phyloP scores from a whole-genome alignment of 1,140 invertebrate genomes.

The Scaptomyza montana region DNA sequence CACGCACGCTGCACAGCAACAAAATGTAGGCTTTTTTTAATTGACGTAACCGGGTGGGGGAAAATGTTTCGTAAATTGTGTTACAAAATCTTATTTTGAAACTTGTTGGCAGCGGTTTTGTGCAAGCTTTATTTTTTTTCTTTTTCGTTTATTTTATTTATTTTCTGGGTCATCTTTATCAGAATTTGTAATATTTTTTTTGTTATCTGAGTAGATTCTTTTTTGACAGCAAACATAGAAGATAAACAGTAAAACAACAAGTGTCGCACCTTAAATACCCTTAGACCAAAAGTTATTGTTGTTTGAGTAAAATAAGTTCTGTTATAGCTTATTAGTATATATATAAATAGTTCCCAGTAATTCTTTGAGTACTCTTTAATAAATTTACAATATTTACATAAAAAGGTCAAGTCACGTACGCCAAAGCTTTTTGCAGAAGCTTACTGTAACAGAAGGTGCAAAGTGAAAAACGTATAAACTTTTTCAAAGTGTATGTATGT shows the following conservation, averaged over 20 bases:
- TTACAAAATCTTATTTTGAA: constrained; percentile 44
- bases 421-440: background rate
- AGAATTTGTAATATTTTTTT: constrained; percentile 4
- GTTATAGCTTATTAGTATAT: background rate
- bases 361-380: too few species aligned
- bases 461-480: background rate
- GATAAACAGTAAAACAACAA: background rate
- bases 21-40: constrained; percentile 39
- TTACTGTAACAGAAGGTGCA: background rate
- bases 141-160: background rate
- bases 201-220: constrained; percentile 25
- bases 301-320: too few species aligned
- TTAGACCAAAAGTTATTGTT: too few species aligned
- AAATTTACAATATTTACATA: background rate
- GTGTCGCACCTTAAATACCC: background rate
- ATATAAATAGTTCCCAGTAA: background rate
- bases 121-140: background rate
- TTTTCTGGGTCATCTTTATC: constrained; percentile 40
- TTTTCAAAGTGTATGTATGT: background rate
- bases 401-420: background rate
- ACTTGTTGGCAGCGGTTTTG: constrained; percentile 8
- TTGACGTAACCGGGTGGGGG: constrained; percentile 8
- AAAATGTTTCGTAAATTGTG: constrained; percentile 36
- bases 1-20: constrained; percentile 28
- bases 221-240: constrained; percentile 11